Evolutionary conservation across 2,888 invertebrate species (phyloP).

Genomic region (Stenotaenia linearis): DNA sequence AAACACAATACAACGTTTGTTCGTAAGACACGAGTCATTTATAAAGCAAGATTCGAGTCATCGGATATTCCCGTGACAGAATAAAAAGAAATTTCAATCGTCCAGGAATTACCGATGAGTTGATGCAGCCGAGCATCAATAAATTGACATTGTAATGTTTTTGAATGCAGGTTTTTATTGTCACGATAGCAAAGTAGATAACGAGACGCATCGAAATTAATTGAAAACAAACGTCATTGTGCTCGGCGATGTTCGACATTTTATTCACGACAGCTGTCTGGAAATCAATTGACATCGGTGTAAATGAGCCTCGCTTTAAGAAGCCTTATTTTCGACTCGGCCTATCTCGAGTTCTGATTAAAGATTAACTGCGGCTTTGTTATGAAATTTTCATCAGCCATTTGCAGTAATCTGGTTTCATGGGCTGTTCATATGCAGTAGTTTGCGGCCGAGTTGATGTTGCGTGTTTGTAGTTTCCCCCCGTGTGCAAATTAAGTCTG

Average conservation of each 20-base stretch:
- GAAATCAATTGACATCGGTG: background rate
- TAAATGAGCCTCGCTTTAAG: background rate
- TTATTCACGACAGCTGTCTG: background rate
- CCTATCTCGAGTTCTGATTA: background rate
- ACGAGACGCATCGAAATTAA: background rate
- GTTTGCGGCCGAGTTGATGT: background rate
- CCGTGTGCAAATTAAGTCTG: background rate
- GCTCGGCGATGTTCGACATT: background rate
- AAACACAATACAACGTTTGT: too few species aligned
- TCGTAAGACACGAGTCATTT: too few species aligned
- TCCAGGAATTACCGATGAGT: too few species aligned
- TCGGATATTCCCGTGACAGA: too few species aligned
- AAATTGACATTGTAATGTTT: too few species aligned
- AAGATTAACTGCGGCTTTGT: slow-evolving; percentile 11
- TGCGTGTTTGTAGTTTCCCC: background rate
- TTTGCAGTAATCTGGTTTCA: slow-evolving; percentile 14
- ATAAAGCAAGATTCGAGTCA: too few species aligned
- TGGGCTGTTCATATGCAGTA: slow-evolving; percentile 7
- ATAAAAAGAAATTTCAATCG: too few species aligned
- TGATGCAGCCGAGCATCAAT: too few species aligned
- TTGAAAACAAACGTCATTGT: background rate
- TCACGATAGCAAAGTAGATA: background rate
- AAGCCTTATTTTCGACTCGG: background rate
- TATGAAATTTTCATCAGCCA: slow-evolving; percentile 19
- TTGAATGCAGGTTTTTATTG: background rate